A percentile compares a stretch with the other conserved stretches of the same genome.
These are phyloP conservation scores for Philereme transversata DNA, from an alignment of 2,888 invertebrate genomes.

Conservation along the genomic window DNA sequence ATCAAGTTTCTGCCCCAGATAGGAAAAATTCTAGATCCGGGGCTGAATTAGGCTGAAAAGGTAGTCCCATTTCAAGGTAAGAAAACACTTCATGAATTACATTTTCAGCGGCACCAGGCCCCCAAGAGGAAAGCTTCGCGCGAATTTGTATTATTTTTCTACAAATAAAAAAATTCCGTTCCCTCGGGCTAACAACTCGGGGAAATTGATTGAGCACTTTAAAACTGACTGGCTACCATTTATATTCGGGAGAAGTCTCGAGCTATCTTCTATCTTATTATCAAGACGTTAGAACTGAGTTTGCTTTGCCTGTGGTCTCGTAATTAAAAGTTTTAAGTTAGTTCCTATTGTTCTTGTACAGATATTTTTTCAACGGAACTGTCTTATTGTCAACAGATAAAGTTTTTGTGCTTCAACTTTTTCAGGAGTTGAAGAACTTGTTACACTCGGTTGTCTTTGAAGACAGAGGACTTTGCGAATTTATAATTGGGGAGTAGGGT, in stretches of 20 bases:
- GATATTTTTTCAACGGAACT: constrained; percentile 28
- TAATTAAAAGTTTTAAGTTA: constrained; percentile 36
- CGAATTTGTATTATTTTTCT: constrained; percentile 34
- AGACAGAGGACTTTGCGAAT: constrained; percentile 24
- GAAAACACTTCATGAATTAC: constrained; percentile 13
- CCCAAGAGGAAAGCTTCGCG: not conserved
- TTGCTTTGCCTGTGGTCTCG: constrained; percentile 9
- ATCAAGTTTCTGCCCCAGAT: no score
- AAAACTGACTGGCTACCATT: constrained; percentile 30
- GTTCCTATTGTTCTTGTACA: constrained; percentile 28
- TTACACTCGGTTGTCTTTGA: constrained; percentile 26
- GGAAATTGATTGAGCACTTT: constrained; percentile 35
- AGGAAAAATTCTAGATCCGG: no score
- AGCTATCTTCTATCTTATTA: constrained; percentile 11
- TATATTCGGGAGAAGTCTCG: constrained; percentile 15
- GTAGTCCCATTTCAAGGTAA: constrained; percentile 8
- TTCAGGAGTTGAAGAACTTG: constrained; percentile 25
- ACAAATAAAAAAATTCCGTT: constrained; percentile 33
- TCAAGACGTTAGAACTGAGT: constrained; percentile 1
- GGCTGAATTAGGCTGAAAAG: no score
- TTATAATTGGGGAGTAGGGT: constrained; percentile 26
- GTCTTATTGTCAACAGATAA: constrained; percentile 29
- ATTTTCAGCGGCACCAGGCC: not conserved
- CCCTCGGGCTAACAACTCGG: constrained; percentile 25
- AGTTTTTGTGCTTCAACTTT: constrained; percentile 29